These are phyloP conservation scores for Mormoops blainvillei DNA, from an alignment of 2,113 vertebrate genomes.

Conservation along the genomic window DNA sequence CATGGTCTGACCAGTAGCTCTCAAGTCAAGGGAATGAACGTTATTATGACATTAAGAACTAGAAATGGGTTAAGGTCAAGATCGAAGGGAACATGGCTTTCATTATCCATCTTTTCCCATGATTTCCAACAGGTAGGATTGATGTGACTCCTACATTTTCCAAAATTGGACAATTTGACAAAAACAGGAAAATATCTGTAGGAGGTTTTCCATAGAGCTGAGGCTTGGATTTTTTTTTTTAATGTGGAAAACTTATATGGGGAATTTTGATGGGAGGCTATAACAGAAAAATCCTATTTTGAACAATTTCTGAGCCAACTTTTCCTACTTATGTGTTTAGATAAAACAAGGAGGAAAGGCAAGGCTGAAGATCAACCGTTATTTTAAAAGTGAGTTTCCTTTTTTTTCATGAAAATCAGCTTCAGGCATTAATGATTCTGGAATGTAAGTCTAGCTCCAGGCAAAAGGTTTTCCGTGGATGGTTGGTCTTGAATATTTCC, in stretches of 20 bases:
- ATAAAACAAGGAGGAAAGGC: neutral
- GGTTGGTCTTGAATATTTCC: neutral
- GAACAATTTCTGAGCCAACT: constrained; percentile 22
- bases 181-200: constrained; percentile 4
- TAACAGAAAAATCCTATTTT: constrained; percentile 41
- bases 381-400: neutral
- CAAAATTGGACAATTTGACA: neutral
- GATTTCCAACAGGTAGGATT: neutral
- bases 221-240: neutral
- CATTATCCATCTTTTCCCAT: neutral
- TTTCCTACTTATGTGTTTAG: neutral
- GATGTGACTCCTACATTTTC: neutral
- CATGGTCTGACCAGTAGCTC: neutral
- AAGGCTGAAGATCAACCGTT: neutral
- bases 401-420: neutral
- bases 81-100: neutral
- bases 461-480: neutral
- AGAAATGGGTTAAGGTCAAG: neutral
- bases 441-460: neutral
- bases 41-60: neutral
- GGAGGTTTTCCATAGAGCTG: neutral
- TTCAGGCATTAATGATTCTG: constrained; percentile 7
- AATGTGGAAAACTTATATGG: constrained; percentile 2
- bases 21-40: neutral
- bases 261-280: neutral